Base-by-base conservation (phyloP, 1,140 invertebrate genomes). In the Caerostris darwini region DNA sequence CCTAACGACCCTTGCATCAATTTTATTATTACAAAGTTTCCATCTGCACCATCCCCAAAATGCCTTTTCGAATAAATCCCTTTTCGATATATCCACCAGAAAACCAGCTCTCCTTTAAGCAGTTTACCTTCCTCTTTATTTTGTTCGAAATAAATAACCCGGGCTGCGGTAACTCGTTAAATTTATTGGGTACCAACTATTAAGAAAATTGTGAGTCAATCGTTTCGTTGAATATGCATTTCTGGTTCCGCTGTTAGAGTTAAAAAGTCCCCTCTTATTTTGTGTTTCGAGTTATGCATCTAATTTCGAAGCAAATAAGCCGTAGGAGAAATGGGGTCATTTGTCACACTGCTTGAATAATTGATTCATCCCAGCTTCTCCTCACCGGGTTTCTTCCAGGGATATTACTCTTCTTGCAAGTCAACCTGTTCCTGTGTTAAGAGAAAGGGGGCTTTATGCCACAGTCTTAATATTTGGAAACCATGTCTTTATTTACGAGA, bases 261-360 rank as follows among this genome's bases (percentile, higher is more conserved):
- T 77, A 77, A 77, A 77, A 77, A 77, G 71, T 77, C 34, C 34
- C 34, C 34, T 77, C 71, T 77, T 77, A 77, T 77, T 77, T 77
- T 77, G 71, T 50, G 53, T 77, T 77, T 34, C 50, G 8, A 77
- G 71, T 77, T 77, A 77, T 77, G 71, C 71, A 53, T 77, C 71
- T 34, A 77, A 77, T 77, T 77, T 77, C 50, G 34, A 10, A 10
- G 71, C 14, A n/a, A 67, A 67, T 67, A 67, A 17, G 61, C 61
- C n/a, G 61, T 12, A 17, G 14, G 34, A 77, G 71, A 10, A 77
- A 77, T 77, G 71, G 34, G 50, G 53, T 34, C 71, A 77, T 77
- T 77, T 77, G 71, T 77, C 71, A 77, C 34, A 50, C 3, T 19
- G 10, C 8, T 34, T 77, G 71, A 77, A 77, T 77, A 77, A 77